phyloP scores from a whole-genome alignment of 2,888 invertebrate species.

The Notocelia uddmanniana region DNA sequence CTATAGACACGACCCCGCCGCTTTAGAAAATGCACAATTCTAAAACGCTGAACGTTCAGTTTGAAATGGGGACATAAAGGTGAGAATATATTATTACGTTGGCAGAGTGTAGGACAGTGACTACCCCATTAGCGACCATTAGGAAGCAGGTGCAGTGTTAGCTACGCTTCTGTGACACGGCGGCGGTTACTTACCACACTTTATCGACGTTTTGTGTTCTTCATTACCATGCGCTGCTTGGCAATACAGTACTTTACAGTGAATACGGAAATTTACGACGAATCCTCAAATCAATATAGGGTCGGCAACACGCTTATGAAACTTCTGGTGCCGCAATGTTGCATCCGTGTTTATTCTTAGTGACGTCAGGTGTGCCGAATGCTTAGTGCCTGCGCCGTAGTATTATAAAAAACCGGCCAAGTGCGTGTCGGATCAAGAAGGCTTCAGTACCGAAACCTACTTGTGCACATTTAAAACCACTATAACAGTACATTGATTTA shows the following conservation, averaged over 20 bases:
- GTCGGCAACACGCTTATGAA: too few species aligned
- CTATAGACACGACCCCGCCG: too few species aligned
- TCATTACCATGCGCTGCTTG: not conserved
- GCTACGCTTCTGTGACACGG: conserved; percentile 41
- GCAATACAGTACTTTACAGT: not conserved
- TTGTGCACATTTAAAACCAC: too few species aligned
- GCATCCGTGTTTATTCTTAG: too few species aligned
- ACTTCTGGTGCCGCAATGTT: too few species aligned
- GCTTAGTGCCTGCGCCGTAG: too few species aligned
- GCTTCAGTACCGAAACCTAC: too few species aligned
- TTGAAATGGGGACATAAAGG: conserved; percentile 11
- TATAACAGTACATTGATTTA: too few species aligned
- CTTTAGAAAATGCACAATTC: not conserved
- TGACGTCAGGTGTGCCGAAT: too few species aligned
- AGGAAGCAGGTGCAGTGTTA: conserved; percentile 38
- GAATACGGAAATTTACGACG: not conserved
- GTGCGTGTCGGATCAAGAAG: too few species aligned
- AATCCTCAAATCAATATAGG: not conserved
- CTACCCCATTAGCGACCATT: conserved; percentile 36
- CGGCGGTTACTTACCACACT: conserved; percentile 16
- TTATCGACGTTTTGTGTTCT: conserved; percentile 27
- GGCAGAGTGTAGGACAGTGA: conserved; percentile 23
- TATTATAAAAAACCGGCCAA: too few species aligned
- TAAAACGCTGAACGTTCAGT: not conserved
- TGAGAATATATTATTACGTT: conserved; percentile 9